These are phyloP conservation scores for Botia almorhae DNA, from an alignment of 2,797 vertebrate species.

Conservation along the genomic window DNA sequence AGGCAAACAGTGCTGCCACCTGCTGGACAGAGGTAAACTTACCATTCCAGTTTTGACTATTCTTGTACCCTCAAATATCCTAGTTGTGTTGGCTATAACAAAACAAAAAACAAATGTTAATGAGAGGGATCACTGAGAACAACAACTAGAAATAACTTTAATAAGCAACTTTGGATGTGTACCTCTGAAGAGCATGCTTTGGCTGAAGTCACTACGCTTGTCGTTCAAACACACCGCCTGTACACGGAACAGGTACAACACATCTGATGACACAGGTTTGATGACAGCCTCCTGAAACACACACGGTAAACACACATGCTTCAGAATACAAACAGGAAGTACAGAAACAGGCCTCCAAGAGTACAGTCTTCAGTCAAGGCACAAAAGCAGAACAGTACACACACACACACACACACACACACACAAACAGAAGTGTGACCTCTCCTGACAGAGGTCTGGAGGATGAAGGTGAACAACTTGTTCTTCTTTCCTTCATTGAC, in stretches of 20 bases:
- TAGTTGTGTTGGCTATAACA: constrained; percentile 90
- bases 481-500: constrained; percentile 18
- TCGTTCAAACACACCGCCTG: constrained; percentile 94
- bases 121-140: background rate
- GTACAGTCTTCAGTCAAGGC: constrained; percentile 24
- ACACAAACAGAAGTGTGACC: constrained; percentile 30
- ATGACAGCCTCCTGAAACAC: constrained; percentile 89
- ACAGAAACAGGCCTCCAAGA: constrained; percentile 23
- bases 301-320: constrained; percentile 29
- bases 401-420: constrained; percentile 16
- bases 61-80: constrained; percentile 95
- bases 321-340: constrained; percentile 9
- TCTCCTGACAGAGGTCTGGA: constrained; percentile 29
- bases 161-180: constrained; percentile 36
- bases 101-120: constrained; percentile 11
- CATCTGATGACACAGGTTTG: constrained; percentile 91
- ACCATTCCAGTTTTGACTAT: constrained; percentile 99
- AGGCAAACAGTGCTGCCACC: constrained; percentile 60
- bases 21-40: constrained; percentile 72
- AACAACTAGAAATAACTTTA: background rate
- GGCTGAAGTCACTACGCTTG: constrained; percentile 98
- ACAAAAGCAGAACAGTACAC: constrained; percentile 44
- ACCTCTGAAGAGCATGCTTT: constrained; percentile 98
- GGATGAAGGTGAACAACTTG: constrained; percentile 24
- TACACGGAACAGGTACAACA: constrained; percentile 95